Base-by-base conservation (phyloP, 2,113 vertebrate genomes). In the Esox niger region DNA sequence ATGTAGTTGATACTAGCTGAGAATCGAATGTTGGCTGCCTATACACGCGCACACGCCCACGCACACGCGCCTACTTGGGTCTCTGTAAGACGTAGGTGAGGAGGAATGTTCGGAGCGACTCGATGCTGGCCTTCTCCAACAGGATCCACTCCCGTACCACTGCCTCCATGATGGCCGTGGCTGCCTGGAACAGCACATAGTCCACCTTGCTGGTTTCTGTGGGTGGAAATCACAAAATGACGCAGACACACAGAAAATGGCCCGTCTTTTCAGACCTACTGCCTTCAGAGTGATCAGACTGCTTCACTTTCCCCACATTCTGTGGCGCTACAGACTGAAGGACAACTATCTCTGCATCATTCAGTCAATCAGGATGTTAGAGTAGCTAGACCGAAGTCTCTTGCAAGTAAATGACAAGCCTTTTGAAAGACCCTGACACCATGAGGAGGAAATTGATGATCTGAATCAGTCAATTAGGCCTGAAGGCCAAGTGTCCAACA, bases 151-250 rank as follows among this genome's bases (percentile, higher is more conserved):
- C 97, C 71, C 97, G 91, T 65, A 99, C 96, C 77, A 96, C 97
- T 0, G 97, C 96, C 92, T 99, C 96, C 97, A 99, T 99, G 86
- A 99, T 88, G 10, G 97, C 96, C 1, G 97, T 98, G 81, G 96
- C 97, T 57, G 97, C 97, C 93, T 99, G 96, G 82, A 99, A 98
- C 84, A 99, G 93, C 81, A 99, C 97, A 83, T 99, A 99, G 85
- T 99, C 97, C 92, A 98, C 97, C 88, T 98, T 98, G 89, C 97
- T 99, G 74, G 96, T 99, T 94, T 61, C 59, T 61, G 35, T 47
- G 38, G 43, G 17, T 10, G 38, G 38, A 17, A 52, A 2, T 17
- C 47, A 52, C 47, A 52, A 21, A n/a, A 31, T 29, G 26, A 52
- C 35, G 30, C 23, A 64, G 21, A 29, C 62, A 64, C 21, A 64